Evolutionary conservation across 2,113 vertebrate genomes (phyloP).

Genomic region (Eulacestoma nigropectus): DNA sequence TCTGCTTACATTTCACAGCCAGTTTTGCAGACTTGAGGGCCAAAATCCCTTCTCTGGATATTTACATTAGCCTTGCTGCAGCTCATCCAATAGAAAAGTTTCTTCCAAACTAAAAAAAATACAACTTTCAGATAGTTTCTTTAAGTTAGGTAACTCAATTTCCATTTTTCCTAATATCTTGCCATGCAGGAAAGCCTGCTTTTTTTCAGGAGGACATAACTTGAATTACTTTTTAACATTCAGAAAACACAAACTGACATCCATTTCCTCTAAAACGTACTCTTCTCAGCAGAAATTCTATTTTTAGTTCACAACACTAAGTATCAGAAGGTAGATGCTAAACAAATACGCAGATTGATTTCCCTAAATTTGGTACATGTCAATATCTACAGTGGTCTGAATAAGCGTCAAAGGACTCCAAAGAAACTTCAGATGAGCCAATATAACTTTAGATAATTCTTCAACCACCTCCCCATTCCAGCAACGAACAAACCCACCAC

Average conservation of each 20-base stretch:
- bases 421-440: background rate
- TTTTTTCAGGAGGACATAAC: background rate
- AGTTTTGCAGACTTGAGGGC: background rate
- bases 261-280: background rate
- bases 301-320: background rate
- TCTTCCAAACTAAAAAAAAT: background rate
- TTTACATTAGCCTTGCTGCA: background rate
- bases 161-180: background rate
- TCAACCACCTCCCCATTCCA: background rate
- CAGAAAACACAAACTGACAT: background rate
- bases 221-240: background rate
- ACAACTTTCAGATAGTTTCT: background rate
- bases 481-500: fast-evolving
- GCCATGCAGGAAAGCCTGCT: background rate
- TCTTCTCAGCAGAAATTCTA: background rate
- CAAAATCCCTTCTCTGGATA: background rate
- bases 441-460: background rate
- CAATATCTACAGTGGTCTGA: background rate
- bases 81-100: background rate
- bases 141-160: background rate
- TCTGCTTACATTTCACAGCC: background rate
- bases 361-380: too few species aligned
- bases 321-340: background rate
- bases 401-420: background rate
- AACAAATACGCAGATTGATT: background rate